Evolutionary conservation across 2,113 vertebrate species (phyloP).

Genomic region (Carollia perspicillata): DNA sequence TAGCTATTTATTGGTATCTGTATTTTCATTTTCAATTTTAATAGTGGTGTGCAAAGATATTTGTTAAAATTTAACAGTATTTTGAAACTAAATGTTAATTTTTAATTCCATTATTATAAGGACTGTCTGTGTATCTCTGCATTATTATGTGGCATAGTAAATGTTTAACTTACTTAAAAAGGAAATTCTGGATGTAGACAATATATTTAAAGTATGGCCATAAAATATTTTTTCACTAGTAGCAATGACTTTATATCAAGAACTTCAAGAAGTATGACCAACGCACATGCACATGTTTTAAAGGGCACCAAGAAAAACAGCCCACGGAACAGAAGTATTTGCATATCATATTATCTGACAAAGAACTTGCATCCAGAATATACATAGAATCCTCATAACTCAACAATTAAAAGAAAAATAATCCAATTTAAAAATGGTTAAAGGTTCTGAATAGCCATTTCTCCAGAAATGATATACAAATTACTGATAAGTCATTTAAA

Average conservation of each 20-base stretch:
- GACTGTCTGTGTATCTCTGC: neutral
- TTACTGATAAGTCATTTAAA: neutral
- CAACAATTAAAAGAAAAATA: neutral
- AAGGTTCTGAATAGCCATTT: neutral
- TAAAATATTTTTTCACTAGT: neutral
- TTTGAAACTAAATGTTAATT: conserved; percentile 33
- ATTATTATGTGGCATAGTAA: neutral
- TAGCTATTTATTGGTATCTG: neutral
- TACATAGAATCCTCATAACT: neutral
- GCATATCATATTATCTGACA: neutral
- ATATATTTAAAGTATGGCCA: neutral
- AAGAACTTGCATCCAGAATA: neutral
- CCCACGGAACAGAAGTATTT: neutral
- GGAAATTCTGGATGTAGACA: neutral
- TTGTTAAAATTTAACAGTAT: conserved; percentile 5
- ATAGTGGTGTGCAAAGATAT: neutral
- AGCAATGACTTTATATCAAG: neutral
- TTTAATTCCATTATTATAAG: conserved; percentile 16
- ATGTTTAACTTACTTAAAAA: conserved; percentile 1
- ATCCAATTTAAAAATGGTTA: neutral
- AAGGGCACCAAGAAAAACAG: neutral
- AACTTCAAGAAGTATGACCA: neutral
- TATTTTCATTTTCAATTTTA: conserved; percentile 38
- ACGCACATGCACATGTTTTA: neutral
- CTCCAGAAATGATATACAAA: neutral